phyloP scores from a whole-genome alignment of 2,888 invertebrate species.

The Gastracanthus pulcherrimus region DNA sequence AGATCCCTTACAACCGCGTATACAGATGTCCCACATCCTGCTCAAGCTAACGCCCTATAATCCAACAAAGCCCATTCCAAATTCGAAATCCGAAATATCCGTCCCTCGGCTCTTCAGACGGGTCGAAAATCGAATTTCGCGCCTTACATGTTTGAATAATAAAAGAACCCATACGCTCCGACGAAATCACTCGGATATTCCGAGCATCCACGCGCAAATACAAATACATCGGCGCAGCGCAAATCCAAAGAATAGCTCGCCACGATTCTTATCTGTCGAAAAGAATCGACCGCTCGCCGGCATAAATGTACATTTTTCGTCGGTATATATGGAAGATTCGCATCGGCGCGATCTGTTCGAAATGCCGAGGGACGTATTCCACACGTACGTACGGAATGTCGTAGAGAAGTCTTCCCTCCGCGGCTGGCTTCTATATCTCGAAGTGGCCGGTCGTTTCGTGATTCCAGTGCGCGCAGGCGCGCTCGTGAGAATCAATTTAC shows the following conservation, averaged over 20 bases:
- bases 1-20: constrained; percentile 13
- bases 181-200: background rate
- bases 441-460: constrained; percentile 17
- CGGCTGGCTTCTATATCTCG: background rate
- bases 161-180: background rate
- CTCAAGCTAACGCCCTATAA: background rate
- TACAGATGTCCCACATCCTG: background rate
- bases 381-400: constrained; percentile 22
- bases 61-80: background rate
- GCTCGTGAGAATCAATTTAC: constrained; percentile 55
- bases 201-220: background rate
- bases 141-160: constrained; percentile 19
- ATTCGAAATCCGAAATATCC: constrained; percentile 15
- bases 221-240: background rate
- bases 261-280: constrained; percentile 1
- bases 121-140: constrained; percentile 33
- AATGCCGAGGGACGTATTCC: background rate
- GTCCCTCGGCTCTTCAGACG: background rate
- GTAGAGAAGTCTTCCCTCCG: background rate
- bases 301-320: background rate
- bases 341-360: background rate
- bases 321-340: constrained; percentile 6
- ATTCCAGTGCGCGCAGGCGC: background rate
- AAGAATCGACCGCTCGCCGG: background rate
- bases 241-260: constrained; percentile 15